These are phyloP conservation scores for Palloptera scutellata DNA, from an alignment of 2,888 invertebrate species.

Conservation along the genomic window DNA sequence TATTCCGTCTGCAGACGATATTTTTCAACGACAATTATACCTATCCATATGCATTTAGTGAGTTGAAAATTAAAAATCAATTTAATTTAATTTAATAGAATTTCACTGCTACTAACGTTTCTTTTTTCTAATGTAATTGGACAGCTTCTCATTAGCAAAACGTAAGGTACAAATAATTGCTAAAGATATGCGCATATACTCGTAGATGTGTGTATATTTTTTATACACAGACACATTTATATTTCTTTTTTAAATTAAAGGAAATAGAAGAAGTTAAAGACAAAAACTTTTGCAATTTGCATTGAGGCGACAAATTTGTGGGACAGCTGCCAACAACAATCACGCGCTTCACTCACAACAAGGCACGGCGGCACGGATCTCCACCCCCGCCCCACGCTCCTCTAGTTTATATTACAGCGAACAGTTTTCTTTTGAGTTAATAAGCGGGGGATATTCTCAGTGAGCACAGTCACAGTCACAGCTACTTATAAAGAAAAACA, in stretches of 20 bases:
- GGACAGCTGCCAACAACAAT: slow-evolving; percentile 39
- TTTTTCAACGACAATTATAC: too few relatives aligned
- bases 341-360: slow-evolving; percentile 23
- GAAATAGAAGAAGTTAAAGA: background rate
- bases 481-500: background rate
- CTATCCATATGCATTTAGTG: background rate
- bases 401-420: background rate
- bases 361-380: background rate
- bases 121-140: too few relatives aligned
- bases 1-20: too few relatives aligned
- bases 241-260: too few relatives aligned
- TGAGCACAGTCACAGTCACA: background rate
- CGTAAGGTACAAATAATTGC: too few relatives aligned
- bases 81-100: slow-evolving; percentile 22
- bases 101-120: slow-evolving; percentile 8
- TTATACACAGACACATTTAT: too few relatives aligned
- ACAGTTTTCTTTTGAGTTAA: background rate
- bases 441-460: background rate
- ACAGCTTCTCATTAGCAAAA: too few relatives aligned
- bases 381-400: too few relatives aligned
- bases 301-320: slow-evolving; percentile 36
- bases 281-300: slow-evolving; percentile 33
- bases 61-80: slow-evolving; percentile 29
- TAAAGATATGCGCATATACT: too few relatives aligned
- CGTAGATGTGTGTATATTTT: too few relatives aligned